These are phyloP conservation scores for Hemiscyllium ocellatum DNA, from an alignment of 2,113 vertebrate genomes.

Conservation along the genomic window DNA sequence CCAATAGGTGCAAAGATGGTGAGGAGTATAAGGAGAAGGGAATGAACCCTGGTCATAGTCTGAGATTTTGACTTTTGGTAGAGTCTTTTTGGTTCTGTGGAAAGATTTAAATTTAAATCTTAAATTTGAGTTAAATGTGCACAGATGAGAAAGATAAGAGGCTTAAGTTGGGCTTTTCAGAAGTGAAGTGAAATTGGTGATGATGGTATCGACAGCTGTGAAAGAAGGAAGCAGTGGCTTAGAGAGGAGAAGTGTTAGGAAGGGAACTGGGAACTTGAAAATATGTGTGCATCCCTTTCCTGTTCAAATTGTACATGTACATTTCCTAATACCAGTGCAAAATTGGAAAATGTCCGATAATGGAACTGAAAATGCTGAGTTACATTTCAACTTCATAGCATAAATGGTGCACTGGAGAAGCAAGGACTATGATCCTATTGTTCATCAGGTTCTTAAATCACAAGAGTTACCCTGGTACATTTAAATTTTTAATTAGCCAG, in stretches of 20 bases:
- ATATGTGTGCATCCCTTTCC: neutral
- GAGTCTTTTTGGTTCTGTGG: neutral
- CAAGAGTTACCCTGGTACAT: neutral
- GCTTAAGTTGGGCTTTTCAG: neutral
- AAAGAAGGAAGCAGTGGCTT: neutral
- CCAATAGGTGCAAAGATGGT: neutral
- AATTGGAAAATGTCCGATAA: neutral
- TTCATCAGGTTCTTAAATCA: neutral
- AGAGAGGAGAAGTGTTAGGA: neutral
- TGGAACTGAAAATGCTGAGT: neutral
- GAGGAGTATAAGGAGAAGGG: neutral
- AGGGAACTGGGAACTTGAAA: neutral
- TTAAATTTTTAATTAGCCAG: conserved; percentile 21
- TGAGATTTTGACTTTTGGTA: neutral
- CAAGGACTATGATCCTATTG: neutral
- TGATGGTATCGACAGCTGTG: neutral
- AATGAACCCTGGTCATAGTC: neutral
- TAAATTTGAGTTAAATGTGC: neutral
- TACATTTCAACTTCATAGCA: neutral
- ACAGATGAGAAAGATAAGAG: neutral
- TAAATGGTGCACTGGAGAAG: neutral
- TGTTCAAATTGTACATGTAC: neutral
- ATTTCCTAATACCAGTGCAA: neutral
- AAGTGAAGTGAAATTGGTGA: too few relatives aligned
- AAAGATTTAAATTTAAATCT: neutral